Conservation (phyloP, 2,113 vertebrate genomes). For the Bombycilla garrulus region DNA sequence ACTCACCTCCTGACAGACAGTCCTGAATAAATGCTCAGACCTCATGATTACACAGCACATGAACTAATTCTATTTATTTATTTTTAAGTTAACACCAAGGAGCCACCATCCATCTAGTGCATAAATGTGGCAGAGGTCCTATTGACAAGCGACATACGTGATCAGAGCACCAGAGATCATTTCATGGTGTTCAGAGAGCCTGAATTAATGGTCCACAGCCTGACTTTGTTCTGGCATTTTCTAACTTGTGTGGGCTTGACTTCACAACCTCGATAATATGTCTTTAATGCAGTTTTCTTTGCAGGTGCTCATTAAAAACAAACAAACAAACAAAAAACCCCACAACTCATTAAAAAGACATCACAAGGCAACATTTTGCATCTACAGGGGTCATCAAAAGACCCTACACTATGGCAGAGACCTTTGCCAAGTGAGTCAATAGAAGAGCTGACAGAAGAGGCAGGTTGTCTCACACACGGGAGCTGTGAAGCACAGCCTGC, state of each 20-base stretch:
- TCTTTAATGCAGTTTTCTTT: not conserved
- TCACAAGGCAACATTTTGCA: not conserved
- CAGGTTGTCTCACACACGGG: not conserved
- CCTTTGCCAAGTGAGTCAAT: constrained; percentile 24
- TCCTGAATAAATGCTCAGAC: not conserved
- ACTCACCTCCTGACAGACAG: not conserved
- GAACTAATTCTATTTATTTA: not conserved
- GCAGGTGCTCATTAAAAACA: not conserved
- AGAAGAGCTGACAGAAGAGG: not conserved
- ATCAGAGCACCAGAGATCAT: not conserved
- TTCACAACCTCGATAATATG: not conserved
- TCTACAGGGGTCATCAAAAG: not conserved
- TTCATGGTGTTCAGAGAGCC: not conserved
- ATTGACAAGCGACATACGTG: not conserved
- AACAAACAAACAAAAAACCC: not conserved
- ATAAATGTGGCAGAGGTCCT: not conserved
- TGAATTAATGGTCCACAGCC: not conserved
- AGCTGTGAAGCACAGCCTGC: not conserved
- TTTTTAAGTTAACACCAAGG: not conserved
- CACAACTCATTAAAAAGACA: constrained; percentile 2
- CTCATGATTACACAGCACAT: not conserved
- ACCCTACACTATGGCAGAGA: not conserved
- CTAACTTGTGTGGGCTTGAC: not conserved
- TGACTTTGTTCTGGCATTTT: not conserved
- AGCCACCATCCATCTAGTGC: not conserved